Base-by-base conservation (phyloP, 2,888 invertebrate species). In the Ophioninae sp. region DNA sequence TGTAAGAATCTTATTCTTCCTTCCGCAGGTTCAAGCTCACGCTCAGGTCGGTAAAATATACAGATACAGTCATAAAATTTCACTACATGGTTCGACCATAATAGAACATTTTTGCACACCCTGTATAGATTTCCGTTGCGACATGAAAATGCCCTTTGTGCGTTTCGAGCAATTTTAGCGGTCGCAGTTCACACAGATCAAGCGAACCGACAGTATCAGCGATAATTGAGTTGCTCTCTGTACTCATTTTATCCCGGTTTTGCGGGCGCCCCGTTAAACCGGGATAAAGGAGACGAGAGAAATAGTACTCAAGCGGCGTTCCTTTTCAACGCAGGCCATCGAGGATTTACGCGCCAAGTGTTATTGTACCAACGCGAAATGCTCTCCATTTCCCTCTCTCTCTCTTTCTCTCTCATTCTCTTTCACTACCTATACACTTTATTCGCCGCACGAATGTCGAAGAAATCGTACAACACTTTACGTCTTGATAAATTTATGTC, bases 211-310 rank as follows among this genome's bases (percentile, higher is more conserved):
- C 76, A 81, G 81, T 64, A 77, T 71, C 76, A 51, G 51, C 76
- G 81, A 81, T 81, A 81, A 81, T 77, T 81, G 81, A 81, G 81
- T 81, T 76, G 72, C 72, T 59, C 68, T 44, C 63, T 37, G 51
- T 63, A 37, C 78, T 68, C 61, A 69, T 69, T 68, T 69, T 44
- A 30, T 69, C 51, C 37, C 44, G 67, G 39, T 22, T 69, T 58
- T 71, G 74, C 71, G 44, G 23, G 68, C 75, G 44, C 67, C 67
- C 72, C 61, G 67, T 39, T 81, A 61, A 81, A 51, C 68, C 67
- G 72, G 22, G 76, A 71, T 30, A 59, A 69, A 8, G n/a, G 44
- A 30, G 22, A 56, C 51, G 63, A 63, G 63, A 78, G 69, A 56
- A 81, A 81, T 72, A 59, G 72, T 82, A 68, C 37, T 56, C 67